Evolutionary conservation across 2,888 invertebrate species (phyloP).

Genomic region (Cyaniris semiargus): DNA sequence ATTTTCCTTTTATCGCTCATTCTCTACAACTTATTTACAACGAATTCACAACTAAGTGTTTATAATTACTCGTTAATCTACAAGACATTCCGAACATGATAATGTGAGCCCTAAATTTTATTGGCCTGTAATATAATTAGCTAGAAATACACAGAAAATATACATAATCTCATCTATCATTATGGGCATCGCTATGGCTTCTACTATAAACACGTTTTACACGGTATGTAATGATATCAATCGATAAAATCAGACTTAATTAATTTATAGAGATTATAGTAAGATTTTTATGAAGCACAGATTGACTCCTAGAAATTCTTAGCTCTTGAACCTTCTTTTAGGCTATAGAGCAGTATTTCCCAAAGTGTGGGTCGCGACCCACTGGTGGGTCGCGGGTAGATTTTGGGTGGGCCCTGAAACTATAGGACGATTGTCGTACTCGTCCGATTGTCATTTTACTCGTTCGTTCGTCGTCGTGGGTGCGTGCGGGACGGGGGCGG

Average conservation of each 20-base stretch:
- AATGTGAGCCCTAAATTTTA: conserved; percentile 16
- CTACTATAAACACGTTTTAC: conserved; percentile 7
- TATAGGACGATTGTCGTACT: too few species aligned
- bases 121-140: conserved; percentile 21
- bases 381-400: too few species aligned
- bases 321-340: too few species aligned
- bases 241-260: background rate
- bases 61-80: conserved; percentile 9
- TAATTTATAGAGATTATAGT: background rate
- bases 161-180: conserved; percentile 26
- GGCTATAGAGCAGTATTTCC: too few species aligned
- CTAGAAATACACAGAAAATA: conserved; percentile 25
- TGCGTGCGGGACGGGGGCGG: too few species aligned
- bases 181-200: background rate
- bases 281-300: background rate
- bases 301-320: background rate
- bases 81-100: conserved; percentile 4
- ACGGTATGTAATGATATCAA: background rate
- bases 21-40: background rate
- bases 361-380: too few species aligned
- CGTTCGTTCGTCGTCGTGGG: too few species aligned
- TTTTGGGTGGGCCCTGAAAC: too few species aligned
- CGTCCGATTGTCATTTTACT: too few species aligned
- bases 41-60: conserved; percentile 1
- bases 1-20: background rate